Evolutionary conservation across 2,113 vertebrate species (phyloP).

Genomic region (Crotalus horridus): DNA sequence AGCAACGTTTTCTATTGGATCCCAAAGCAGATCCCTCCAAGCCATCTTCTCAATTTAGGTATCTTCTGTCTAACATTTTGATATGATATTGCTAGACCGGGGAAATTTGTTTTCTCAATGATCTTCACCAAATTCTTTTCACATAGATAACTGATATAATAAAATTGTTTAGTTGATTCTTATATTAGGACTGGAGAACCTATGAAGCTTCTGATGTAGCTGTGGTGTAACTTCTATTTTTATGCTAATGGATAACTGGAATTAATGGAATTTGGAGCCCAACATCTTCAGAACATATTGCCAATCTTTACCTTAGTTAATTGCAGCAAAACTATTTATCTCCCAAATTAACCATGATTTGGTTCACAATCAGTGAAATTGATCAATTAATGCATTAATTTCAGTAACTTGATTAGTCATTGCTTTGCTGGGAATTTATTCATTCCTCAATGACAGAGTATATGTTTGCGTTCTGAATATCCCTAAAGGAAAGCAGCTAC

Average conservation of each 20-base stretch:
- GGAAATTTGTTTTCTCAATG: too few relatives aligned
- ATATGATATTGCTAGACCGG: background rate
- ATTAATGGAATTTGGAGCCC: too few relatives aligned
- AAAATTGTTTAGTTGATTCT: background rate
- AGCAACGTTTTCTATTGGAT: constrained; percentile 88
- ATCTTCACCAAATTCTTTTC: background rate
- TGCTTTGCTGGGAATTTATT: background rate
- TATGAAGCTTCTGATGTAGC: background rate
- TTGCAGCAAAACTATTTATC: background rate
- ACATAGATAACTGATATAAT: background rate
- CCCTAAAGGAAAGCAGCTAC: background rate
- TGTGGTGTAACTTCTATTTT: background rate
- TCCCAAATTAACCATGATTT: background rate
- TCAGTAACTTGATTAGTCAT: background rate
- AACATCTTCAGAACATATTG: background rate
- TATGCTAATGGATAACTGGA: background rate
- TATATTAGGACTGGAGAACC: background rate
- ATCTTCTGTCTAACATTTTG: constrained; percentile 40
- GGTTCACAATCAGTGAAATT: background rate
- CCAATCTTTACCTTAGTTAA: background rate
- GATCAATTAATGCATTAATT: background rate
- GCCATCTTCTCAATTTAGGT: constrained; percentile 77
- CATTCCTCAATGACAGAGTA: background rate
- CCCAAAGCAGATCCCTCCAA: constrained; percentile 71
- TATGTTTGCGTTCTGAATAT: background rate